Percentiles rank a stretch among this genome's conserved stretches.
phyloP scores from a whole-genome alignment of 2,113 vertebrate species.

The Machaerirhynchus nigripectus region DNA sequence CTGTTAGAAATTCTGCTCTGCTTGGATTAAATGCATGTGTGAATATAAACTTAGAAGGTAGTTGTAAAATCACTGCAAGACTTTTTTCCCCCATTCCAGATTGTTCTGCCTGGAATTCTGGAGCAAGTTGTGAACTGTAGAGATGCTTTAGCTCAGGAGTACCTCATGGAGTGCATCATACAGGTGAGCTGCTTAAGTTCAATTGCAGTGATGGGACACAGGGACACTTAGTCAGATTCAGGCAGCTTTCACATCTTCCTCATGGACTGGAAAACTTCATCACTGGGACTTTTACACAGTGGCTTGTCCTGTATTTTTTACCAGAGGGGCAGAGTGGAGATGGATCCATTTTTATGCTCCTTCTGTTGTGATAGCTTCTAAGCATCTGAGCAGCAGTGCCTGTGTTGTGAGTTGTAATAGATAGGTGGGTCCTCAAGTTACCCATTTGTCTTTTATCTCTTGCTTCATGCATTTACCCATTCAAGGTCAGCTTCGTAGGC shows the following conservation, averaged over 20 bases:
- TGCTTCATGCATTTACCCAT: not conserved
- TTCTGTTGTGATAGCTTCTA: not conserved
- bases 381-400: not conserved
- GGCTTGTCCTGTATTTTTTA: not conserved
- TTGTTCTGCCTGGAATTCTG: conserved; percentile 92
- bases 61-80: not conserved
- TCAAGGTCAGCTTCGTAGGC: not conserved
- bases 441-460: not conserved
- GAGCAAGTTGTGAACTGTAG: conserved; percentile 98
- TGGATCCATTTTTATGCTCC: not conserved
- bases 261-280: not conserved
- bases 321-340: not conserved
- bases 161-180: conserved; percentile 99
- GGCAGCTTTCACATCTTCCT: not conserved
- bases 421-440: not conserved
- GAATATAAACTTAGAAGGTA: not conserved
- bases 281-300: not conserved
- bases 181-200: conserved; percentile 79
- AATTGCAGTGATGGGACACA: not conserved
- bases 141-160: conserved; percentile 96
- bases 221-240: not conserved
- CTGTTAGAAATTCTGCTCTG: not conserved
- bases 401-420: not conserved
- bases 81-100: conserved; percentile 61
- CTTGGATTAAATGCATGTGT: not conserved